Evolutionary conservation across 2,888 invertebrate species (phyloP), one percentile per base, ranked within the genome.

Genomic region (Eristalinus sepulchralis): DNA sequence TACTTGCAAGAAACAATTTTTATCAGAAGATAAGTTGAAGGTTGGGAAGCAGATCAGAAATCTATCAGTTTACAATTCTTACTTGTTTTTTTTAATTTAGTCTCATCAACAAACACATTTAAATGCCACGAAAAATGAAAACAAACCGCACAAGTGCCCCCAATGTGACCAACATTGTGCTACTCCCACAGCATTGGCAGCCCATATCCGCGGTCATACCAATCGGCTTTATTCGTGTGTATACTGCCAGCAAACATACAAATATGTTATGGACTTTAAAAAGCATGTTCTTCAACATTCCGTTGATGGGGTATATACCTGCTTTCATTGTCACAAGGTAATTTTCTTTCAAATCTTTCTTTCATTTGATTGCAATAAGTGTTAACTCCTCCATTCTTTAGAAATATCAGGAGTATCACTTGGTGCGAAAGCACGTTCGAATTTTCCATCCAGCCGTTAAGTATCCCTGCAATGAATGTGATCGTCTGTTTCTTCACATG

Each of bases 371-470:
- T 4, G 6, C 24, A 27, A 4, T 59, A 59, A 6, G 2, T 10
- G 27, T n/a, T 66, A 34, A 8, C 34, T 31, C 22, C 1, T 31
- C 13, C 17, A 13, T 88, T 83, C 89, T 88, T 80, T 82, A 94
- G 93, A 91, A 93, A 82, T 96, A 96, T 91, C 93, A 93, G 27
- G 95, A 95, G 89, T 96, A 96, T 91, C 94, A 94, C 75, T 93
- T 95, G 47, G 94, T 96, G 78, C 94, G 96, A 36, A 96, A 96
- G 90, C 96, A 96, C 91, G 95, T 96, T 88, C 93, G 95, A 87
- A 95, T 95, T 9, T 95, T 96, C 90, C 96, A 97, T 92, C 95
- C 95, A 71, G 95, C 95, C 77, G 93, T 94, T 33, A 95, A 95
- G 88, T 95, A 95, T 90, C 93, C 94, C 17, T 97, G 96, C 91